phyloP scores from a whole-genome alignment of 1,140 invertebrate species.

The Agrilus planipennis region DNA sequence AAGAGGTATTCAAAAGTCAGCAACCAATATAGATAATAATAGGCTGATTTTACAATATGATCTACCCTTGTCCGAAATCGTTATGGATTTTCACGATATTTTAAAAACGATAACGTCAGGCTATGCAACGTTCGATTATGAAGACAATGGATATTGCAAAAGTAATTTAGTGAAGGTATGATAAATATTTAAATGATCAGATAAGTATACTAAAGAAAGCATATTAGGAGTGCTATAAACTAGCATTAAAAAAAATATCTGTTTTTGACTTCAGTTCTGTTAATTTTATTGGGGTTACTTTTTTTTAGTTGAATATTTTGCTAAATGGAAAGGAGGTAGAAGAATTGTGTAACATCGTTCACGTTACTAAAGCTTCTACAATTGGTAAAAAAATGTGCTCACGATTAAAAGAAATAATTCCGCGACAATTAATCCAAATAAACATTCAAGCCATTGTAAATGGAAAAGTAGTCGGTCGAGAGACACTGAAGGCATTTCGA shows the following conservation, averaged over 20 bases:
- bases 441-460: slow-evolving; percentile 77
- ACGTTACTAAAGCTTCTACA: slow-evolving; percentile 52
- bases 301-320: slow-evolving; percentile 57
- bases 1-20: slow-evolving; percentile 62
- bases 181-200: no score
- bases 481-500: slow-evolving; percentile 73
- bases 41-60: slow-evolving; percentile 71
- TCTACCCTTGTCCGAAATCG: slow-evolving; percentile 85
- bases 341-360: slow-evolving; percentile 78
- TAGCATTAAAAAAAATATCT: no score
- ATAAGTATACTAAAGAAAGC: slow-evolving; percentile 5
- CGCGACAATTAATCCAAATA: slow-evolving; percentile 76
- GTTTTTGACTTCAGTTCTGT: no score
- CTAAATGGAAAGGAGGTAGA: slow-evolving; percentile 75
- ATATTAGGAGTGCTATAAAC: no score
- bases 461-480: slow-evolving; percentile 74
- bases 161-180: slow-evolving; percentile 62
- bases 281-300: no score
- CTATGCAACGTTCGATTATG: slow-evolving; percentile 97
- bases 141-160: slow-evolving; percentile 72
- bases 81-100: slow-evolving; percentile 89
- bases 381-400: slow-evolving; percentile 58
- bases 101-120: slow-evolving; percentile 85
- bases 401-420: slow-evolving; percentile 80
- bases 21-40: slow-evolving; percentile 68